phyloP scores from a whole-genome alignment of 2,888 invertebrate species.

The Branchellion lobata region DNA sequence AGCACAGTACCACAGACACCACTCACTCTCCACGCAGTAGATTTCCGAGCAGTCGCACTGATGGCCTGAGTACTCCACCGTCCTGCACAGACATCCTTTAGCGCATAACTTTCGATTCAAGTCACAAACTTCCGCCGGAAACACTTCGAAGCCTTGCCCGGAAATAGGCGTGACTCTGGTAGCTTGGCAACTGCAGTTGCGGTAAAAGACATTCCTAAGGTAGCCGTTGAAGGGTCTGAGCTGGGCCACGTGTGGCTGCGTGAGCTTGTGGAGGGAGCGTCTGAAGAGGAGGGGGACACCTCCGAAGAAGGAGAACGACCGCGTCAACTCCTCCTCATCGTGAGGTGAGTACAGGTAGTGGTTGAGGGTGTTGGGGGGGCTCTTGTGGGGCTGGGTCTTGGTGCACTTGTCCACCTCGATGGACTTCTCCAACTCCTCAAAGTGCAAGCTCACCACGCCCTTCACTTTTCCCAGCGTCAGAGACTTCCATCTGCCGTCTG shows the following conservation, averaged over 20 bases:
- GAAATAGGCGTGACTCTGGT: constrained; percentile 53
- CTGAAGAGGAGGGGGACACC: constrained; percentile 55
- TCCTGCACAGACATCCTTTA: constrained; percentile 11
- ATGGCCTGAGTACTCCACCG: constrained; percentile 52
- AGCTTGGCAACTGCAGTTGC: constrained; percentile 58
- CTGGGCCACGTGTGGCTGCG: constrained; percentile 54
- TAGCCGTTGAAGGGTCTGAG: constrained; percentile 54
- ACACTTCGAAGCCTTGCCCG: constrained; percentile 51
- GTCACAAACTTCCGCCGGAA: constrained; percentile 55
- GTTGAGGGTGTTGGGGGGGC: constrained; percentile 54
- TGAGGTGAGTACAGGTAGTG: constrained; percentile 40
- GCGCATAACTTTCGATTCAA: constrained; percentile 48
- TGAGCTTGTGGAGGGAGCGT: constrained; percentile 51
- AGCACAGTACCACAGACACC: too few species aligned
- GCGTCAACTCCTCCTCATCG: constrained; percentile 47
- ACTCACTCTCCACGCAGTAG: constrained; percentile 55
- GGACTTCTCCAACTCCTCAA: constrained; percentile 53
- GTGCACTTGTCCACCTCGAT: constrained; percentile 12
- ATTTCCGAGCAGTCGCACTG: constrained; percentile 56
- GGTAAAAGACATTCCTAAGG: constrained; percentile 59
- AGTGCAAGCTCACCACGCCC: constrained; percentile 57
- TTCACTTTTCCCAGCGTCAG: constrained; percentile 72
- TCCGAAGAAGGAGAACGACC: constrained; percentile 59
- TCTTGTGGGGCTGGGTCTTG: background rate
- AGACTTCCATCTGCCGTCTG: constrained; percentile 89